Conservation (phyloP, 1,140 invertebrate species). For the Trichonephila clavata region DNA sequence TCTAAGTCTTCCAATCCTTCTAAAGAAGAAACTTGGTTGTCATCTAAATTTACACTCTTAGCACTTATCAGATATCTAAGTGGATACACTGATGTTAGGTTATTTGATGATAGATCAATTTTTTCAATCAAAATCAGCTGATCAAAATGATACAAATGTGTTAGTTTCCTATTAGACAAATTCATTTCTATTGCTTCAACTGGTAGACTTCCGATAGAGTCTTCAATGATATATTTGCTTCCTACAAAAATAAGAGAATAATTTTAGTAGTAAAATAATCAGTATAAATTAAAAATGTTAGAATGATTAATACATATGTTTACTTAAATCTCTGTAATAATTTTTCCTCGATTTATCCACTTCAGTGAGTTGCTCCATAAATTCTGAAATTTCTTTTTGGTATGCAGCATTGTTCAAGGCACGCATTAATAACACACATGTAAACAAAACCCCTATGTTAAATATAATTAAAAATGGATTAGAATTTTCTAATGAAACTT, state of each 20-base stretch:
- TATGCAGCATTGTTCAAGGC: conserved; percentile 86
- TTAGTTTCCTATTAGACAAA: conserved; percentile 79
- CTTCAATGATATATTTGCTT: conserved; percentile 80
- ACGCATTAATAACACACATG: conserved; percentile 88
- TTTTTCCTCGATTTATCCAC: conserved; percentile 87
- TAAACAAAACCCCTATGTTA: conserved; percentile 89
- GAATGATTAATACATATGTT: background rate
- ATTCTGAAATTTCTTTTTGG: conserved; percentile 84
- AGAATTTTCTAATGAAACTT: too few relatives aligned
- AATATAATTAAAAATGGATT: too few relatives aligned
- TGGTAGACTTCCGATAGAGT: conserved; percentile 78
- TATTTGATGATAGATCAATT: conserved; percentile 80
- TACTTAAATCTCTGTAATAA: conserved; percentile 87
- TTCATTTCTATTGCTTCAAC: conserved; percentile 71
- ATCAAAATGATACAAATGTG: conserved; percentile 79
- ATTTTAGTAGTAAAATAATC: background rate
- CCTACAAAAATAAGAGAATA: conserved; percentile 77
- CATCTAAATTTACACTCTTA: conserved; percentile 78
- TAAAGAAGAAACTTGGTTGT: conserved; percentile 79
- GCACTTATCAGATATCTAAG: conserved; percentile 79
- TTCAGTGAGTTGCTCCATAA: conserved; percentile 85
- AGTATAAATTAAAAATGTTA: too few relatives aligned
- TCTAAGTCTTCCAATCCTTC: conserved; percentile 79
- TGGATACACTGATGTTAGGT: conserved; percentile 77
- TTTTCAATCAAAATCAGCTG: conserved; percentile 79